Evolutionary conservation across 2,113 vertebrate genomes (phyloP).

Genomic region (Thamnophis sirtalis): DNA sequence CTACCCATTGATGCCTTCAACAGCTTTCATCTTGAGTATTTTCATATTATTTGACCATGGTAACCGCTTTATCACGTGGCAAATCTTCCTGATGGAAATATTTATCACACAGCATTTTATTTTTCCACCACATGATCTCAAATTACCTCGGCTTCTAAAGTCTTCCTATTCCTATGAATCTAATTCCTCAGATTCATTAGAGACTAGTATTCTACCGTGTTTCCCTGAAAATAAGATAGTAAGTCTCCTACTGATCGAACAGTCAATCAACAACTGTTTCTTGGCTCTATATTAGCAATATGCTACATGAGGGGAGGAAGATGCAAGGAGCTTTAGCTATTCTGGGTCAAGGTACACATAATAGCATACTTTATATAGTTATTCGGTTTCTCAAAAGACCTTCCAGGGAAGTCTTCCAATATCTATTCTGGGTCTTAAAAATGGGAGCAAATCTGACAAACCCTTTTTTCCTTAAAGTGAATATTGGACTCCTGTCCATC

Average conservation of each 20-base stretch:
- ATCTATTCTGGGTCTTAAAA: background rate
- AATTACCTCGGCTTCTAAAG: background rate
- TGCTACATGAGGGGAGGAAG: background rate
- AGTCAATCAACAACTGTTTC: background rate
- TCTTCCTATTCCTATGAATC: background rate
- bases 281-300: background rate
- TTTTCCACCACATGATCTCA: background rate
- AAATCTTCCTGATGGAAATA: background rate
- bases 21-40: background rate
- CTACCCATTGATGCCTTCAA: background rate
- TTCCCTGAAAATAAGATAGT: too few species aligned
- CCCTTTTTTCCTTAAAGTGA: background rate
- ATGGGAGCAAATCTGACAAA: background rate
- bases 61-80: background rate
- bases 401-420: background rate
- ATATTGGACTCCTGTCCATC: background rate
- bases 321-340: background rate
- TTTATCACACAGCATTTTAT: background rate
- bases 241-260: background rate
- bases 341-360: background rate
- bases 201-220: background rate
- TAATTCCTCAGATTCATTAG: background rate
- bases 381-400: background rate
- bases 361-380: background rate
- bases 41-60: background rate